These are phyloP conservation scores for Tenthredo livida DNA, from an alignment of 2,888 invertebrate genomes.

Conservation along the genomic window DNA sequence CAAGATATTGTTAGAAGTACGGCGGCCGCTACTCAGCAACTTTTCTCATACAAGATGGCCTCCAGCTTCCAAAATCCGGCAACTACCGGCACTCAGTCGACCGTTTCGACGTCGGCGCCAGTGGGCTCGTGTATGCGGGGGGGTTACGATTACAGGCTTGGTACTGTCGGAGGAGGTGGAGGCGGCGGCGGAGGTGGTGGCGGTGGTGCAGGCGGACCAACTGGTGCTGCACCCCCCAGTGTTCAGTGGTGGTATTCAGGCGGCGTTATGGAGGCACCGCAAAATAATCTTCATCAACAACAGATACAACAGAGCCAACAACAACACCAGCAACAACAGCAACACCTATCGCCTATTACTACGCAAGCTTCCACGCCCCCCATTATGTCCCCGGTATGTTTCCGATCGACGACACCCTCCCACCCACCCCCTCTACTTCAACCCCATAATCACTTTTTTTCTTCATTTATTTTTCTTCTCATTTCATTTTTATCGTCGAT, in stretches of 20 bases:
- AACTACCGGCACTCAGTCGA: slow-evolving; percentile 84
- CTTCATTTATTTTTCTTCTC: neutral
- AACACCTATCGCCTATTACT: slow-evolving; percentile 75
- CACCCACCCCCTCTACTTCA: neutral
- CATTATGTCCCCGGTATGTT: slow-evolving; percentile 77
- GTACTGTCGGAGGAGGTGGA: slow-evolving; percentile 80
- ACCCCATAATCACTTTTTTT: neutral
- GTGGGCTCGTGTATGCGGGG: slow-evolving; percentile 78
- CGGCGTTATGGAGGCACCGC: slow-evolving; percentile 81
- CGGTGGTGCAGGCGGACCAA: slow-evolving; percentile 74
- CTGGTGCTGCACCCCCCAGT: slow-evolving; percentile 77
- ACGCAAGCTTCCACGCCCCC: slow-evolving; percentile 76
- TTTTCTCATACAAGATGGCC: slow-evolving; percentile 93
- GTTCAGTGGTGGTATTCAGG: slow-evolving; percentile 90
- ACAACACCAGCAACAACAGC: slow-evolving; percentile 75
- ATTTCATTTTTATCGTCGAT: neutral
- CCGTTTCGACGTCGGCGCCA: slow-evolving; percentile 82
- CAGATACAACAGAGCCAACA: slow-evolving; percentile 79
- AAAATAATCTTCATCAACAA: slow-evolving; percentile 82
- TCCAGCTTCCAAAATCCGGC: slow-evolving; percentile 88
- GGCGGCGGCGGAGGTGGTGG: slow-evolving; percentile 77
- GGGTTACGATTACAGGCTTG: slow-evolving; percentile 87
- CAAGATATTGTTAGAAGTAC: slow-evolving; percentile 81
- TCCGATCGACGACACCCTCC: slow-evolving; percentile 49
- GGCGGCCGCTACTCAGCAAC: slow-evolving; percentile 84